Conservation (phyloP, 2,113 vertebrate species). For the Erythrolamprus reginae region DNA sequence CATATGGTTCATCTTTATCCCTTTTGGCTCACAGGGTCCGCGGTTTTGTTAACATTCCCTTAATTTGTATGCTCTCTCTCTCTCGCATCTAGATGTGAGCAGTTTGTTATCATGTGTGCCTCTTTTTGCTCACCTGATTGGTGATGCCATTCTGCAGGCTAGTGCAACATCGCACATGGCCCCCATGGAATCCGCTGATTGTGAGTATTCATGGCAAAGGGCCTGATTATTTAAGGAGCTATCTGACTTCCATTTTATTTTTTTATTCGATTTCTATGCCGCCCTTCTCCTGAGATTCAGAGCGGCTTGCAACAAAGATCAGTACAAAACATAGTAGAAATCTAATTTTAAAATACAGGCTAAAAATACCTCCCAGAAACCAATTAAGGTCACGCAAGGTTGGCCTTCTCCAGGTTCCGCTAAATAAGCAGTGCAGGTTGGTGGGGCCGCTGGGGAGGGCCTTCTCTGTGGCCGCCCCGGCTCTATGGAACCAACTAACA, state of each 20-base stretch:
- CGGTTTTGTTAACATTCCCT: not conserved
- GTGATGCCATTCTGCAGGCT: slow-evolving; percentile 85
- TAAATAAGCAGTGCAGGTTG: too few relatives aligned
- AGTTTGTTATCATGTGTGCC: slow-evolving; percentile 78
- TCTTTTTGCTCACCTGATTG: slow-evolving; percentile 84
- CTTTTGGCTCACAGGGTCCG: not conserved
- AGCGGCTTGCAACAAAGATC: too few relatives aligned
- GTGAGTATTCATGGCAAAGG: slow-evolving; percentile 64
- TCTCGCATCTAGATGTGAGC: slow-evolving; percentile 64
- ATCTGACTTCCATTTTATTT: not conserved
- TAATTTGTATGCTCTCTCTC: rapidly evolving
- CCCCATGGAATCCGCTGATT: slow-evolving; percentile 82
- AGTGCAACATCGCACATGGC: slow-evolving; percentile 86
- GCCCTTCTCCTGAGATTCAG: too few relatives aligned
- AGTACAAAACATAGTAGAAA: too few relatives aligned
- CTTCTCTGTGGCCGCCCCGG: too few relatives aligned
- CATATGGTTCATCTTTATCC: not conserved
- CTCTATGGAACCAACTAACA: too few relatives aligned
- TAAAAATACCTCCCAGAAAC: too few relatives aligned
- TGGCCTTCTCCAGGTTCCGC: too few relatives aligned
- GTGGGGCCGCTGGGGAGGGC: too few relatives aligned
- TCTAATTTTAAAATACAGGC: too few relatives aligned
- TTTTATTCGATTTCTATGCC: too few relatives aligned
- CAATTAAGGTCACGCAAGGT: too few relatives aligned
- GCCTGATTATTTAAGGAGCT: not conserved